phyloP scores from a whole-genome alignment of 2,797 vertebrate species.

The Trachops cirrhosus region DNA sequence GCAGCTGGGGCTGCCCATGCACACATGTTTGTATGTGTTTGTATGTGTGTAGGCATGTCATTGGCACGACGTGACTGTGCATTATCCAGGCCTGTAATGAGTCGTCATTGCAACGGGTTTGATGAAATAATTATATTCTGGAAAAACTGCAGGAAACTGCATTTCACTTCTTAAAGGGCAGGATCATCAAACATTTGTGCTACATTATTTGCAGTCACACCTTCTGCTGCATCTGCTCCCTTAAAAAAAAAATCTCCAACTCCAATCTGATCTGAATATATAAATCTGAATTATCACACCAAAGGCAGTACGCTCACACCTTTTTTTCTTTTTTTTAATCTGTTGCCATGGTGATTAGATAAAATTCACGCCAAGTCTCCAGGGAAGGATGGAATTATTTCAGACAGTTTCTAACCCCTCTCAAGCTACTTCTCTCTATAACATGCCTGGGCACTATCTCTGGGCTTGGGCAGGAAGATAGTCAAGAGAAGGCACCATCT shows the following conservation, averaged over 20 bases:
- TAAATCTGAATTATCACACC: conserved; percentile 90
- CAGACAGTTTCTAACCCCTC: conserved; percentile 87
- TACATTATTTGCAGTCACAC: conserved; percentile 84
- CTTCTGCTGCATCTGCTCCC: conserved; percentile 84
- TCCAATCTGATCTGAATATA: conserved; percentile 90
- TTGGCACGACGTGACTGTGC: conserved; percentile 82
- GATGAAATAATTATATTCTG: conserved; percentile 85
- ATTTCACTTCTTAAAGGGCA: conserved; percentile 84
- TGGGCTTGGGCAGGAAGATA: conserved; percentile 42
- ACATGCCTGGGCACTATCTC: conserved; percentile 82
- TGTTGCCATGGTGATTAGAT: conserved; percentile 97
- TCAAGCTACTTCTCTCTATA: conserved; percentile 76
- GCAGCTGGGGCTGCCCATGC: conserved; percentile 23
- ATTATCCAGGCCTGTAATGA: conserved; percentile 82
- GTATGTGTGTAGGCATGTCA: conserved; percentile 64
- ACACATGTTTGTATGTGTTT: conserved; percentile 71
- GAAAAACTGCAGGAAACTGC: conserved; percentile 79
- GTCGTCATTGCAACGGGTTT: conserved; percentile 83
- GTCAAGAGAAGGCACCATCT: neutral
- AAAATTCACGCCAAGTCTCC: conserved; percentile 98
- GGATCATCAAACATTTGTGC: conserved; percentile 82
- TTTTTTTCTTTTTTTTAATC: conserved; percentile 84
- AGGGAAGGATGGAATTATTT: conserved; percentile 89
- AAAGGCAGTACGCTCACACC: conserved; percentile 87
- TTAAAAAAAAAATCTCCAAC: conserved; percentile 86